phyloP scores from a whole-genome alignment of 1,140 invertebrate species.

The Melipona quadrifasciata region DNA sequence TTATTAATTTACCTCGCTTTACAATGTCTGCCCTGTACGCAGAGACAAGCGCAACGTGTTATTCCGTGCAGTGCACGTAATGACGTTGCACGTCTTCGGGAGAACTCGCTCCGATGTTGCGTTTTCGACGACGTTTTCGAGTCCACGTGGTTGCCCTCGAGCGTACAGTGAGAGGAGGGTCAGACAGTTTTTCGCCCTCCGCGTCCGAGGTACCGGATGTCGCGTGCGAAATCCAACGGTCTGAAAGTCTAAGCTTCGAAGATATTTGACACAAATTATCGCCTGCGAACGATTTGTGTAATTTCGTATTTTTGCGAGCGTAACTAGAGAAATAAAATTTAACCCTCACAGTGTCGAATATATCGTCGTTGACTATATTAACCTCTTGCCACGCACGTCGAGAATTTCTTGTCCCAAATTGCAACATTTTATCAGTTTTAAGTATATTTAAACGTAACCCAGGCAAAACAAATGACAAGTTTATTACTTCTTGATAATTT shows the following conservation, averaged over 20 bases:
- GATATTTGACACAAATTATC: neutral
- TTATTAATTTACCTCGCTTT: constrained; percentile 73
- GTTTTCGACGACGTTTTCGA: constrained; percentile 28
- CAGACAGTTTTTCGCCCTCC: neutral
- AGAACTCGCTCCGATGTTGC: constrained; percentile 39
- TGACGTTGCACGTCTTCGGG: constrained; percentile 48
- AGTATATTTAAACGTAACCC: too few relatives aligned
- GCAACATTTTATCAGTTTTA: too few relatives aligned
- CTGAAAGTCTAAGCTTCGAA: neutral
- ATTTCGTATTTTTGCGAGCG: too few relatives aligned
- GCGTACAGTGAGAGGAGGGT: too few relatives aligned
- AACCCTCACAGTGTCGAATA: too few relatives aligned
- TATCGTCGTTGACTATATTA: too few relatives aligned
- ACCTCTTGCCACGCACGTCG: too few relatives aligned
- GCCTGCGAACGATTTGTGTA: neutral
- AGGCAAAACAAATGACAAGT: too few relatives aligned
- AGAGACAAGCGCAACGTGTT: constrained; percentile 64
- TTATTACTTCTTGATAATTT: too few relatives aligned
- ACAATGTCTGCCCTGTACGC: constrained; percentile 59
- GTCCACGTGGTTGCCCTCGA: neutral
- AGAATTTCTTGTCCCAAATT: too few relatives aligned
- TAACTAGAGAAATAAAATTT: too few relatives aligned
- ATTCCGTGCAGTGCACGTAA: constrained; percentile 62
- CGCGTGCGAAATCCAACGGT: neutral
- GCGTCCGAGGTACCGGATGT: neutral